Evolutionary conservation across 2,113 vertebrate species (phyloP), one percentile per base, ranked within the genome.

Genomic region (Cairina moschata): DNA sequence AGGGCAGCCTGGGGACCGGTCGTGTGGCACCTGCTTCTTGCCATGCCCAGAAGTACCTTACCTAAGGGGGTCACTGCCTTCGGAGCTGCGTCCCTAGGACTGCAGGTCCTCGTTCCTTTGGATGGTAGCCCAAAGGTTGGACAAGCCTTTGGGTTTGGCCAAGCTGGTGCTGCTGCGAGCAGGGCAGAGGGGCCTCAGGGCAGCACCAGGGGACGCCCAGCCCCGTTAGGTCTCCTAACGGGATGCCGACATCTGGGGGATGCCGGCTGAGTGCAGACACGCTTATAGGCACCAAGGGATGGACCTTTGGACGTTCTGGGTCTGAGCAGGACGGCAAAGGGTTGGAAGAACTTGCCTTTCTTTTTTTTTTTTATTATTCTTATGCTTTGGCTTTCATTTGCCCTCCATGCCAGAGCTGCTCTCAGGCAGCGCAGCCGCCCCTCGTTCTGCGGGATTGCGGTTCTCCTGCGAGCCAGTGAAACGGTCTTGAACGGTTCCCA

Each of bases 401-500:
- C 50, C 44, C 62, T 83, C 26, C 67, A 62, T 83, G 29, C 68
- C 69, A 65, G 74, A 88, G 60, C 20, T 86, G 69, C 56, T 86
- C 84, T 91, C 36, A 83, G 11, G 62, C 73, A 59, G 36, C 52
- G 23, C 50, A 85, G 26, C 22, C 38, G 56, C n/a, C 63, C 22
- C 60, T 55, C 58, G 73, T 71, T 80, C 83, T 9, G 1, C 28
- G 18, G 63, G 67, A 16, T 80, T 90, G 87, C 83, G 91, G 81
- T 46, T 90, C 59, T 65, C 90, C 82, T 55, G 40, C 2, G 4
- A 71, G 71, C 74, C 87, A 91, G 84, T 58, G 87, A 92, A 95
- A 93, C 11, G 28, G 28, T 56, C 87, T 88, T 59, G n/a, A 93
- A 65, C 90, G 67, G 50, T 67, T 96, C 93, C 90, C 75, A 90